Conservation (phyloP, 2,113 vertebrate species). For the Carettochelys insculpta region DNA sequence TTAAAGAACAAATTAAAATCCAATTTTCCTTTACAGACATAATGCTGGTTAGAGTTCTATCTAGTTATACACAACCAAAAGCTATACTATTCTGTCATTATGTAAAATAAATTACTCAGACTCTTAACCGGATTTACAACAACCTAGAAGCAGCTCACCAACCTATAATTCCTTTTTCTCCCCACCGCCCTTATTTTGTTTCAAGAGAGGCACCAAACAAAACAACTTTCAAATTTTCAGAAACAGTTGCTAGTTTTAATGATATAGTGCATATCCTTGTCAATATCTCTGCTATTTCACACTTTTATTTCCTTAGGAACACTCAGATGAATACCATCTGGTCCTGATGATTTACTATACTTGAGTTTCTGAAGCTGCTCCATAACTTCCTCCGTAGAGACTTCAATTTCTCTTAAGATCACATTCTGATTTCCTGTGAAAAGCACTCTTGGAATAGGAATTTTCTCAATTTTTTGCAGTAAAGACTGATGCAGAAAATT, state of each 20-base stretch:
- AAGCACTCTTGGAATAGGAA: constrained; percentile 63
- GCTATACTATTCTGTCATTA: not conserved
- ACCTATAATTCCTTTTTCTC: not conserved
- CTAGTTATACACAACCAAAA: not conserved
- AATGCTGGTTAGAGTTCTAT: not conserved
- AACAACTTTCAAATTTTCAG: constrained; percentile 61
- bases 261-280: constrained; percentile 67
- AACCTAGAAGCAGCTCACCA: not conserved
- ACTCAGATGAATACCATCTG: constrained; percentile 78
- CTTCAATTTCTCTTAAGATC: constrained; percentile 59
- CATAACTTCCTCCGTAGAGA: constrained; percentile 69
- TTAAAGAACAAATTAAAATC: not conserved
- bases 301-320: constrained; percentile 78
- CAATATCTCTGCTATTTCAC: constrained; percentile 75
- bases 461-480: not conserved
- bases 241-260: constrained; percentile 70
- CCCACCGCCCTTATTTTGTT: not conserved
- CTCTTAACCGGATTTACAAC: not conserved
- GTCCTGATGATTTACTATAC: constrained; percentile 76
- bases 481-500: constrained; percentile 1
- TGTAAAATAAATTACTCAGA: not conserved
- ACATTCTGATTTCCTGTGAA: constrained; percentile 60
- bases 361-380: constrained; percentile 68
- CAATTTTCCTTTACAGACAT: not conserved
- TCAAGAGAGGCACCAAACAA: constrained; percentile 46